A percentile compares a stretch with the other conserved stretches of the same genome.
Evolutionary conservation across 2,888 invertebrate genomes (phyloP).

Genomic region (Galeopsomyia nigrocyanea): DNA sequence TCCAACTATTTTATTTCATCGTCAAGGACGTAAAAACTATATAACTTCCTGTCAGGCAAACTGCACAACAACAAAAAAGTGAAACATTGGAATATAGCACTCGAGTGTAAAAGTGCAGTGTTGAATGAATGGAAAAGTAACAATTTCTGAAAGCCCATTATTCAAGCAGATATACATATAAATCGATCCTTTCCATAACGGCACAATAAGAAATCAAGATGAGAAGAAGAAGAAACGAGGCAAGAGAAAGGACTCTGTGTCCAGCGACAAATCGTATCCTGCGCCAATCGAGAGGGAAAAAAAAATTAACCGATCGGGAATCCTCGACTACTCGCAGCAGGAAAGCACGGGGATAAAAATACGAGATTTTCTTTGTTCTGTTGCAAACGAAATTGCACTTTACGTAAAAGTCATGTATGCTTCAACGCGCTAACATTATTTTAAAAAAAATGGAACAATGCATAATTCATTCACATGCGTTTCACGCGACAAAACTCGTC

Average conservation of each 20-base stretch:
- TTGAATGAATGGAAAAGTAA: slow-evolving; percentile 16
- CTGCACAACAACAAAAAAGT: slow-evolving; percentile 3
- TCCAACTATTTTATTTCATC: too few relatives aligned
- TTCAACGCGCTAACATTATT: background rate
- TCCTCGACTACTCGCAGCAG: background rate
- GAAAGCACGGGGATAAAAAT: too few relatives aligned
- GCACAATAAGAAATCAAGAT: background rate
- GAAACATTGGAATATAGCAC: background rate
- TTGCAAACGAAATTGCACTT: background rate
- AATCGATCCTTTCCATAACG: too few relatives aligned
- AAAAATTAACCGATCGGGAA: background rate
- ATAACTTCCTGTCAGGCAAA: too few relatives aligned
- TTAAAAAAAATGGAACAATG: background rate
- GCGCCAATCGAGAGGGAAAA: background rate
- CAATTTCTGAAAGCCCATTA: too few relatives aligned
- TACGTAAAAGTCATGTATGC: background rate
- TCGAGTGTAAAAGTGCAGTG: slow-evolving; percentile 12
- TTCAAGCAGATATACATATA: too few relatives aligned
- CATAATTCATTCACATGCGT: too few relatives aligned
- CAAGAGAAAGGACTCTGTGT: slow-evolving; percentile 11
- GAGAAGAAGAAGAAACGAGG: background rate
- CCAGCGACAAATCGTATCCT: slow-evolving; percentile 3
- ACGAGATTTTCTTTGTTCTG: too few relatives aligned
- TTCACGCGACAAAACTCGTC: background rate
- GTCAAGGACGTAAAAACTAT: too few relatives aligned